Evolutionary conservation across 2,797 vertebrate genomes (phyloP).

Genomic region (Phataginus tricuspis): DNA sequence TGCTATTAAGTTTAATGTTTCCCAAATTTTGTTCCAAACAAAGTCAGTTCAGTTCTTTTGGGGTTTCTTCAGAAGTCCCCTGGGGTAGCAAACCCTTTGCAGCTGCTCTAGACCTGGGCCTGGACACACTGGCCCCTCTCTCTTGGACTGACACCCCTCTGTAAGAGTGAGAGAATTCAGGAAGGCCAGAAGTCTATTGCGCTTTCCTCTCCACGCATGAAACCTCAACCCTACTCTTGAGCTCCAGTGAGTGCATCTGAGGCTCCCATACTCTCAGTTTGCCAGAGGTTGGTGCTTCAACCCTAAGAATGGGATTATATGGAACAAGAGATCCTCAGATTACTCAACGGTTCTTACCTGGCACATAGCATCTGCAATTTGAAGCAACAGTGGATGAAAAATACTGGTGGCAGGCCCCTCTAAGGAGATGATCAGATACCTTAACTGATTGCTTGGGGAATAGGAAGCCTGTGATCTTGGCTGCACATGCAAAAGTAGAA

Average conservation of each 20-base stretch:
- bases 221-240: not conserved
- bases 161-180: not conserved
- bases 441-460: not conserved
- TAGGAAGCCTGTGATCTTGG: not conserved
- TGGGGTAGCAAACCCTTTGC: not conserved
- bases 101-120: not conserved
- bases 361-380: not conserved
- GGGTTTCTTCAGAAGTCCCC: not conserved
- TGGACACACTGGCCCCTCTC: not conserved
- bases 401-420: not conserved
- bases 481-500: not conserved
- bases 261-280: not conserved
- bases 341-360: not conserved
- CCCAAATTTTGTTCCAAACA: not conserved
- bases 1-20: not conserved
- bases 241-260: not conserved
- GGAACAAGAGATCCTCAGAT: not conserved
- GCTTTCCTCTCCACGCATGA: not conserved
- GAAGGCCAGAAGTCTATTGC: not conserved
- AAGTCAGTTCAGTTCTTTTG: not conserved
- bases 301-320: too few relatives aligned
- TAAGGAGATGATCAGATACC: not conserved
- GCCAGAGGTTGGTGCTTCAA: too few relatives aligned
- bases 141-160: not conserved
- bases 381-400: not conserved